Percentiles rank a stretch among this genome's conserved stretches.
Evolutionary conservation across 2,113 vertebrate species (phyloP).

Genomic region (Himantopus leucocephalus): DNA sequence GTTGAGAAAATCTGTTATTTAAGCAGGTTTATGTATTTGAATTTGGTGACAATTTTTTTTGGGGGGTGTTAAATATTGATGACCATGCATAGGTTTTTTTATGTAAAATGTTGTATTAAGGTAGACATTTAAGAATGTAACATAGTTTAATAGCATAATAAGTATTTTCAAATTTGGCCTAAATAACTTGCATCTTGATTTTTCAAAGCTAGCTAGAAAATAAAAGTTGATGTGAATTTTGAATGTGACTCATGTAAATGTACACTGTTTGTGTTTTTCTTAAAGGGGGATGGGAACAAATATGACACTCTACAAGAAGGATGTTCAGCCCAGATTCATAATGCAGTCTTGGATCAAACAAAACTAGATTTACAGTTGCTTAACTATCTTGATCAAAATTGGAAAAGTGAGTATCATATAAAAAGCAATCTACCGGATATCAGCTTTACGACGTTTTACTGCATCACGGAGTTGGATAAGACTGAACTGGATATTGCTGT

Average conservation of each 20-base stretch:
- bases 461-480: slow-evolving; percentile 76
- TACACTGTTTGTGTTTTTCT: not conserved
- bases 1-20: not conserved
- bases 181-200: not conserved
- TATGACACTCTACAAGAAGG: slow-evolving; percentile 80
- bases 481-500: slow-evolving; percentile 90
- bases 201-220: not conserved
- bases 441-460: slow-evolving; percentile 87
- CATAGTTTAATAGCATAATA: not conserved
- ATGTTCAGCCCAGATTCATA: slow-evolving; percentile 88
- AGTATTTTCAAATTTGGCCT: not conserved
- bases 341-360: slow-evolving; percentile 84
- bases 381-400: slow-evolving; percentile 89
- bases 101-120: not conserved
- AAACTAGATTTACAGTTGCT: slow-evolving; percentile 82
- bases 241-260: not conserved
- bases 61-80: not conserved
- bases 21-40: not conserved
- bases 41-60: not conserved
- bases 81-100: not conserved
- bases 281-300: slow-evolving; percentile 77
- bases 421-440: slow-evolving; percentile 85
- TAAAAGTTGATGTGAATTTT: not conserved
- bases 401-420: slow-evolving; percentile 84
- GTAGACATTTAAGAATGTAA: not conserved